phyloP scores from a whole-genome alignment of 2,113 vertebrate genomes.

The Ramphastos sulfuratus region DNA sequence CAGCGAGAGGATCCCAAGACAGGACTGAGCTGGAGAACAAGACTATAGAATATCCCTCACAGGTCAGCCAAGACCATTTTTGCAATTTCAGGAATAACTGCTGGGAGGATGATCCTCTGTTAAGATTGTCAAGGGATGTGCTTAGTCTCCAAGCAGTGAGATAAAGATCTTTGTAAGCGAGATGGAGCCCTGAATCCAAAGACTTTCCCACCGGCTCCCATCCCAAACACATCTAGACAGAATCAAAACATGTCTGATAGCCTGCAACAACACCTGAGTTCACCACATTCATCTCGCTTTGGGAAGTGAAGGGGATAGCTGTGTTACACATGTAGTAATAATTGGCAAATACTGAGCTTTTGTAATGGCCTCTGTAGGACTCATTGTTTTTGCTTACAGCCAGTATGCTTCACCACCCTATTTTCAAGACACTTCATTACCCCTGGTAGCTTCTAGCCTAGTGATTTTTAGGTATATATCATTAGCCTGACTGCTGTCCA shows the following conservation, averaged over 20 bases:
- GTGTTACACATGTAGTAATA: neutral
- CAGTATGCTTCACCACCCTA: neutral
- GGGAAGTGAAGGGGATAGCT: neutral
- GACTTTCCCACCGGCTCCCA: neutral
- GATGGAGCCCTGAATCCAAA: neutral
- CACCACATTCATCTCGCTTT: neutral
- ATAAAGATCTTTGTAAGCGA: neutral
- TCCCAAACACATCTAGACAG: neutral
- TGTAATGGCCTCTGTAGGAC: neutral
- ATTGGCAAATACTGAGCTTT: neutral
- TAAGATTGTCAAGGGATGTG: neutral
- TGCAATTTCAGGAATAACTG: neutral
- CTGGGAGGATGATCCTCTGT: neutral
- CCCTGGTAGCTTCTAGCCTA: neutral
- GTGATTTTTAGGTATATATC: neutral
- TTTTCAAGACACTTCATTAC: neutral
- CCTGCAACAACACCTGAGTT: neutral
- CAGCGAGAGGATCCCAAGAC: neutral
- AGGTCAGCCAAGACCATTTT: neutral
- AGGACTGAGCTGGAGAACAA: rapidly evolving
- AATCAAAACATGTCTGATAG: neutral
- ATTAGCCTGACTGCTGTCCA: neutral
- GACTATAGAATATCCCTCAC: neutral
- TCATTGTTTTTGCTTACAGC: neutral
- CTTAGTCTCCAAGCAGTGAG: neutral